A percentile compares a stretch with the other conserved stretches of the same genome.
Conservation (phyloP, 1,140 invertebrate genomes). For the Aphis gossypii region DNA sequence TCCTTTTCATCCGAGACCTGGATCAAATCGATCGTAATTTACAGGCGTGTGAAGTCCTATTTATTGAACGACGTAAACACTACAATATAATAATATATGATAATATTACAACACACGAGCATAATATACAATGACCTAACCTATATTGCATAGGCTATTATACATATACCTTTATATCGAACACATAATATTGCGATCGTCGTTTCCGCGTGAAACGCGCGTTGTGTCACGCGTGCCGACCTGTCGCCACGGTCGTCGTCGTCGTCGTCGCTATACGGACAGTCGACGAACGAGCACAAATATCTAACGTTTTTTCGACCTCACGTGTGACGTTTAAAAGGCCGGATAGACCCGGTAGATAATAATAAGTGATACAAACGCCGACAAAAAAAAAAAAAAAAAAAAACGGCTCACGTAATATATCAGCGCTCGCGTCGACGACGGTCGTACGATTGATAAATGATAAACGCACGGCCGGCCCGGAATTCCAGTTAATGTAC, state of each 20-base stretch:
- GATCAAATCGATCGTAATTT: not conserved
- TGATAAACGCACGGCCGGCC: not conserved
- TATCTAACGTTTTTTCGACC: not conserved
- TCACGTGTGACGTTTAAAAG: not conserved
- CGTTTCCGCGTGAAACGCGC: not conserved
- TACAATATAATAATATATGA: not conserved
- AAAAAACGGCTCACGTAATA: not conserved
- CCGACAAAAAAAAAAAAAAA: not conserved
- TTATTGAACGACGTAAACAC: not conserved
- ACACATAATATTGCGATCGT: not conserved
- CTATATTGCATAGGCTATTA: too few relatives aligned
- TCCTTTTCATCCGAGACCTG: not conserved
- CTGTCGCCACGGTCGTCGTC: too few relatives aligned
- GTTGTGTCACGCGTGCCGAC: too few relatives aligned
- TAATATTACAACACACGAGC: not conserved
- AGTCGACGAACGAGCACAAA: not conserved
- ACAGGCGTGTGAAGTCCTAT: not conserved
- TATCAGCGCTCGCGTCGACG: not conserved
- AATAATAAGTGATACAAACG: not conserved
- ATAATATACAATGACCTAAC: not conserved
- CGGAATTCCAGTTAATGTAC: not conserved
- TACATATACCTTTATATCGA: not conserved
- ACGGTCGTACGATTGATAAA: not conserved
- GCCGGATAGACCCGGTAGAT: not conserved
- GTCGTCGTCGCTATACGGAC: not conserved